A percentile compares a stretch with the other conserved stretches of the same genome.
These are phyloP conservation scores for Andrena hattorfiana DNA, from an alignment of 2,888 invertebrate genomes.

Conservation along the genomic window DNA sequence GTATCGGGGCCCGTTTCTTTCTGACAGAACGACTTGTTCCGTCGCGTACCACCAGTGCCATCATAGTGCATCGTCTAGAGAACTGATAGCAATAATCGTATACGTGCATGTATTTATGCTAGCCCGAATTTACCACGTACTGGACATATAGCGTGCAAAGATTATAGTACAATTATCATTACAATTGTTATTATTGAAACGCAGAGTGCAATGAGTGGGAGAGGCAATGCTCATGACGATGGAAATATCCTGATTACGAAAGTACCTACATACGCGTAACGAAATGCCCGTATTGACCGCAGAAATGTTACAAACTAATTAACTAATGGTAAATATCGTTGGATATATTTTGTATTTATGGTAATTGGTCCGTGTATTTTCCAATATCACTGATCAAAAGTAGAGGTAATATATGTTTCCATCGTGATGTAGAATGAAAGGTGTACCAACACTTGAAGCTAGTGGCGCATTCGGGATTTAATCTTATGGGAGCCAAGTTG, in stretches of 20 bases:
- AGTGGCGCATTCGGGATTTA: too few species aligned
- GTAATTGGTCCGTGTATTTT: not conserved
- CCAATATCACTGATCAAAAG: not conserved
- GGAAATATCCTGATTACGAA: slow-evolving; percentile 15
- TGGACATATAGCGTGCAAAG: not conserved
- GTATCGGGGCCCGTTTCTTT: not conserved
- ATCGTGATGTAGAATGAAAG: slow-evolving; percentile 9
- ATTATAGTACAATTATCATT: slow-evolving; percentile 17
- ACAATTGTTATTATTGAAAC: not conserved
- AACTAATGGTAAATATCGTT: not conserved
- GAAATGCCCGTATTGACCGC: not conserved
- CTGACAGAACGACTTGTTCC: slow-evolving; percentile 2
- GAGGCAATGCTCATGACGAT: slow-evolving; percentile 11
- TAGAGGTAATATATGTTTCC: slow-evolving; percentile 17
- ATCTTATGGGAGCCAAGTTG: too few species aligned
- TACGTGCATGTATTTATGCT: slow-evolving; percentile 1
- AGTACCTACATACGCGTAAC: not conserved
- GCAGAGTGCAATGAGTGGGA: not conserved
- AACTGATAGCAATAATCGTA: slow-evolving; percentile 26
- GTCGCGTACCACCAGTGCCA: slow-evolving; percentile 36
- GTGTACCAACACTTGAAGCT: not conserved
- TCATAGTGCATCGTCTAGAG: slow-evolving; percentile 23
- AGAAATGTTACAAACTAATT: too few species aligned
- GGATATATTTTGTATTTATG: not conserved
- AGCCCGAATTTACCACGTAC: not conserved